A percentile compares a stretch with the other conserved stretches of the same genome.
Evolutionary conservation across 2,888 invertebrate genomes (phyloP).

Genomic region (Nowickia ferox): DNA sequence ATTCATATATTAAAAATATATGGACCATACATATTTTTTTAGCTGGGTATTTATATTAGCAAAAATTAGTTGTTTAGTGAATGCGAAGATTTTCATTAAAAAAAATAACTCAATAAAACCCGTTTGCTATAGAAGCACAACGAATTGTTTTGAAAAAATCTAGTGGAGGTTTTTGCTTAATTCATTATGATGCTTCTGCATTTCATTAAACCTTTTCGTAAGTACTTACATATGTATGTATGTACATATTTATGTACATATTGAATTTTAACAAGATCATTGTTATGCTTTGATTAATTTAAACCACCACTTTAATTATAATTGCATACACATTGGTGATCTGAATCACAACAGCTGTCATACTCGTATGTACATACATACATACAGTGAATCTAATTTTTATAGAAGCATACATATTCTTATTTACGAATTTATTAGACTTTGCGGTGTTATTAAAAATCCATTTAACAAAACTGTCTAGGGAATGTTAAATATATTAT

Average conservation of each 20-base stretch:
- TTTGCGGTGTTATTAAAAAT: constrained; percentile 41
- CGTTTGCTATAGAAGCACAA: constrained; percentile 41
- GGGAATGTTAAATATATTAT: background rate
- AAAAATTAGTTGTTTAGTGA: constrained; percentile 49
- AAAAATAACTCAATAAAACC: background rate
- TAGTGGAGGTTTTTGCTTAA: background rate
- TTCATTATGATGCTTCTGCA: constrained; percentile 43
- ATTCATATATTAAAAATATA: no score
- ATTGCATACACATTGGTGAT: constrained; percentile 11
- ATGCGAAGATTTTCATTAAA: constrained; percentile 41
- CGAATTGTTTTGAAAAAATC: constrained; percentile 41
- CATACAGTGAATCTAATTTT: constrained; percentile 21
- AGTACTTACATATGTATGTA: background rate
- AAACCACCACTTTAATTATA: constrained; percentile 54
- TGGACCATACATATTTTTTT: no score
- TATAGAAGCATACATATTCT: constrained; percentile 3
- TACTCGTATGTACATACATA: background rate
- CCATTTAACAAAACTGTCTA: no score
- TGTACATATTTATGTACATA: background rate
- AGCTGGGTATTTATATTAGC: no score
- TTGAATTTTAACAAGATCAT: constrained; percentile 63
- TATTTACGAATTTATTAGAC: constrained; percentile 11
- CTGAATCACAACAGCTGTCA: constrained; percentile 65
- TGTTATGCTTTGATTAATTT: constrained; percentile 59
- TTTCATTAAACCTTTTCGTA: constrained; percentile 25